Conservation (phyloP, 2,113 vertebrate species). For the Ariopsis seemanni region DNA sequence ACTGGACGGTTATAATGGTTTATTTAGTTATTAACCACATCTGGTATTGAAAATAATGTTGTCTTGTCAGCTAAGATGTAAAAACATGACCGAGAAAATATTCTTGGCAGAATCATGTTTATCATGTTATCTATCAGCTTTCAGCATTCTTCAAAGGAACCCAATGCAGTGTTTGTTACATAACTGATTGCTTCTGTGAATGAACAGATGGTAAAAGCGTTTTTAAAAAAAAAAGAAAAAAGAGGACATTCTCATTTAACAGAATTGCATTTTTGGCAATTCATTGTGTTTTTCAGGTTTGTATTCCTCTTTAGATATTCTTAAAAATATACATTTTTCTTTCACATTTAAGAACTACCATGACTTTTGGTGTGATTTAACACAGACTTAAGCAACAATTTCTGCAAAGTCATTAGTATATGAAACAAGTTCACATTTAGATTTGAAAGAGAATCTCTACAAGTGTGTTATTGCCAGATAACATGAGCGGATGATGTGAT, state of each 20-base stretch:
- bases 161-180: conserved; percentile 49
- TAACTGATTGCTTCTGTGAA: conserved; percentile 41
- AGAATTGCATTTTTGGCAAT: not conserved
- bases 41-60: conserved; percentile 13
- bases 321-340: not conserved
- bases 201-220: conserved; percentile 54
- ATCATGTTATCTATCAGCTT: conserved; percentile 53
- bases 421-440: not conserved
- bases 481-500: not conserved
- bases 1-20: not conserved
- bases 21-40: not conserved
- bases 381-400: not conserved
- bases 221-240: not conserved
- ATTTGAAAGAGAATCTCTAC: not conserved
- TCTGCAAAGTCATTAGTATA: not conserved
- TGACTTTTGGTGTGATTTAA: not conserved
- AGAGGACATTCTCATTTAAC: not conserved
- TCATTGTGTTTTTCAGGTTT: not conserved
- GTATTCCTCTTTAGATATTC: not conserved
- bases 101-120: conserved; percentile 48
- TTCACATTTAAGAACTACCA: not conserved
- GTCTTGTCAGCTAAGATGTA: conserved; percentile 35
- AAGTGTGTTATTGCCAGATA: not conserved
- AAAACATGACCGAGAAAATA: conserved; percentile 38
- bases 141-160: conserved; percentile 51